phyloP scores from a whole-genome alignment of 30 jellyfish, hydroid and myxozoan genomes.

The Hydractinia echinata region DNA sequence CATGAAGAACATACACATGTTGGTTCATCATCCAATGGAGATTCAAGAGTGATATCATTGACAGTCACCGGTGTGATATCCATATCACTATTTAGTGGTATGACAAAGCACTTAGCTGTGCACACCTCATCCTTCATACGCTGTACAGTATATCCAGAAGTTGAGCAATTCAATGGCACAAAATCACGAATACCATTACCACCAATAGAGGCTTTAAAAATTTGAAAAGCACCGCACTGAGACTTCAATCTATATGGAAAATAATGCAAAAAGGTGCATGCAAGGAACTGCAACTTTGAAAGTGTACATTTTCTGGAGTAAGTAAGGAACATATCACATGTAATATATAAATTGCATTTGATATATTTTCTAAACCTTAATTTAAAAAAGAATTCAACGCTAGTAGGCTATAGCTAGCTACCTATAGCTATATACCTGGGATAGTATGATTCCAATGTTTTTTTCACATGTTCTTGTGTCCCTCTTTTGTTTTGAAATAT shows the following conservation, averaged over 20 bases:
- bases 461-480: neutral
- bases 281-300: neutral
- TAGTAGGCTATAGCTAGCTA: neutral
- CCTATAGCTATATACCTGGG: neutral
- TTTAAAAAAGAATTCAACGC: too few species aligned
- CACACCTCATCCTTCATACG: slow-evolving; percentile 3
- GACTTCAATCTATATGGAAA: slow-evolving; percentile 19
- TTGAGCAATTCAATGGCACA: neutral
- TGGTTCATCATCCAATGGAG: too few species aligned
- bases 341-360: too few species aligned
- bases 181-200: neutral
- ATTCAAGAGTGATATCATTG: neutral
- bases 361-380: too few species aligned
- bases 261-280: neutral
- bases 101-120: neutral
- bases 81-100: slow-evolving; percentile 10
- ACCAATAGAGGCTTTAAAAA: slow-evolving; percentile 1
- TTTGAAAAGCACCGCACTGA: slow-evolving; percentile 3
- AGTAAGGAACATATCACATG: neutral
- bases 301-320: neutral
- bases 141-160: slow-evolving; percentile 17
- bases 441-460: neutral
- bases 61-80: neutral
- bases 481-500: neutral
- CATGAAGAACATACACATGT: too few species aligned